Conservation (phyloP, 2,888 invertebrate species). For the Osedax fenrisi region DNA sequence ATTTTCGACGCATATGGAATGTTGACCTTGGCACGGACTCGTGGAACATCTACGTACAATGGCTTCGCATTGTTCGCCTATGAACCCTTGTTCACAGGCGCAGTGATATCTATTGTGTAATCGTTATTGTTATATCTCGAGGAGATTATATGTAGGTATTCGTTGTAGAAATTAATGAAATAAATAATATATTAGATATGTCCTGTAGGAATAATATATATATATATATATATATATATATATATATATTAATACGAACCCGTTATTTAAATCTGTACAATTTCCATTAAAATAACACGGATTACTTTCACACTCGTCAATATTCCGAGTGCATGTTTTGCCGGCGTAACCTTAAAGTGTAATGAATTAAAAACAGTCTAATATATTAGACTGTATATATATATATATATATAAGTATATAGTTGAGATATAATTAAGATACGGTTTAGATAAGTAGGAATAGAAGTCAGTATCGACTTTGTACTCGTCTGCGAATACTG, state of each 20-base stretch:
- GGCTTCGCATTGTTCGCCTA: not conserved
- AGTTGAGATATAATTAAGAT: no score
- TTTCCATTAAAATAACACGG: not conserved
- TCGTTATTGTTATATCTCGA: no score
- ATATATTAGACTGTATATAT: no score
- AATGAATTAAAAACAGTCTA: not conserved
- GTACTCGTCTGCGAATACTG: no score
- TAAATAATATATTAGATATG: not conserved
- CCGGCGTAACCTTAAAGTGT: not conserved
- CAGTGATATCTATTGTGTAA: constrained; percentile 38
- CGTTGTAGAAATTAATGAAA: not conserved
- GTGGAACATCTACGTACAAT: not conserved
- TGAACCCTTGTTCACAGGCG: constrained; percentile 35
- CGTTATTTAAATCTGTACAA: not conserved
- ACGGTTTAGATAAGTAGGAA: no score
- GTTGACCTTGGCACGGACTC: not conserved
- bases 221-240: not conserved
- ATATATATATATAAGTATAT: no score
- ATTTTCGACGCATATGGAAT: not conserved
- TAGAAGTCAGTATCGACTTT: no score
- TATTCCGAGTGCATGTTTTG: not conserved
- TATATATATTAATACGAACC: not conserved
- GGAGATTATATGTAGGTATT: not conserved
- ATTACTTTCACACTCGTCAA: not conserved
- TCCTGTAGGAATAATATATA: not conserved